Base-by-base conservation (phyloP, 1,140 invertebrate species). In the Oryctes rhinoceros region DNA sequence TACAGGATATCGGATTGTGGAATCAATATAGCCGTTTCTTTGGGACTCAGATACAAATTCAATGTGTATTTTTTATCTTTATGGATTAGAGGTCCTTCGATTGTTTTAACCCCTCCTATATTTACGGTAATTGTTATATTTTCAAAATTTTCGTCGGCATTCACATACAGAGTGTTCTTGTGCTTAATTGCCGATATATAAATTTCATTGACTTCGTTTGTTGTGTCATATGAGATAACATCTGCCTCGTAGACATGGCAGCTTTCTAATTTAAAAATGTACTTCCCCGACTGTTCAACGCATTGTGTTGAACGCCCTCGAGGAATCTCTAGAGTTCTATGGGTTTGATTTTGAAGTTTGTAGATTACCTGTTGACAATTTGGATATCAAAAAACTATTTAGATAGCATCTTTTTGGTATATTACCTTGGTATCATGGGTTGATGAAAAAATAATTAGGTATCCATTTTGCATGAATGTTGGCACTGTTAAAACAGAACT, bases 191-290 rank as follows among this genome's bases (percentile, higher is more conserved):
- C 87, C 10, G 82, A 86, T 11, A 89, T 74, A 44, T 80, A 81
- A 24, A 89, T 83, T 85, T 86, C 80, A 82, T 86, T 62, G 81
- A 83, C 49, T 83, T 83, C 71, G 85, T 84, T n/a, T 83, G 65
- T 88, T 30, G 85, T 91, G 81, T 86, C 87, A 84, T 88, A 90
- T 4, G 82, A 85, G 30, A 89, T 87, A 3, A 85, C 89, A 84
- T 87, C 89, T 83, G 87, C 87, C 10, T 90, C 88, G 87, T 96
- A 97, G 80, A 91, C 89, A 87, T 98, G 97, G 87, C 97, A 98
- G 59, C 96, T 93, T 81, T 91, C 91, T 10, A 96, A 92, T 53
- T 90, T 90, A 48, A 98, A 92, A 71, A 91, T 89, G 86, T 97
- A 98, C 67, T 88, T 87, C n/a, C 93, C 94, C 47, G 91, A 86